A percentile compares a stretch with the other conserved stretches of the same genome.
These are phyloP conservation scores for Drosophila grimshawi DNA, from an alignment of 1,140 invertebrate species.

Conservation along the genomic window DNA sequence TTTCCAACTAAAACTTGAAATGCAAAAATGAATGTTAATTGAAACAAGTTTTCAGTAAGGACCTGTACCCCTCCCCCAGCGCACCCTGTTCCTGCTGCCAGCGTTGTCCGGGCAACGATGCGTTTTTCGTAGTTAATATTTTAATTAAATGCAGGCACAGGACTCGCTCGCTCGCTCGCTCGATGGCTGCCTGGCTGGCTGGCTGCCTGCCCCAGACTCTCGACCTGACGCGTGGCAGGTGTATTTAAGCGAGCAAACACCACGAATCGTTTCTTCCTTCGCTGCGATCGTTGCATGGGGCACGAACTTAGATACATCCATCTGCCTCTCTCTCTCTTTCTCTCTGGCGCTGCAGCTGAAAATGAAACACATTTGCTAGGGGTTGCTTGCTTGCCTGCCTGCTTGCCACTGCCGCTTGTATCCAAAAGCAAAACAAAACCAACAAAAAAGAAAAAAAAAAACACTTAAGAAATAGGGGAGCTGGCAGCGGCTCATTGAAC, in stretches of 20 bases:
- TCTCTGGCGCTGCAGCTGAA: slow-evolving; percentile 62
- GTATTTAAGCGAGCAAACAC: slow-evolving; percentile 65
- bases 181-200: slow-evolving; percentile 15
- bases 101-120: slow-evolving; percentile 25
- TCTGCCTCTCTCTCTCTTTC: slow-evolving; percentile 16
- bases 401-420: slow-evolving; percentile 13
- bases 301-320: slow-evolving; percentile 1
- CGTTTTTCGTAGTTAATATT: slow-evolving; percentile 82
- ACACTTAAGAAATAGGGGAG: slow-evolving; percentile 42
- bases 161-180: slow-evolving; percentile 32
- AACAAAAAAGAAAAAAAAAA: neutral
- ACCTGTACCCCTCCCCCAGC: slow-evolving; percentile 21
- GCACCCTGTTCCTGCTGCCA: neutral
- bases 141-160: slow-evolving; percentile 81
- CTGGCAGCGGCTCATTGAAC: slow-evolving; percentile 64
- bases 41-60: slow-evolving; percentile 71
- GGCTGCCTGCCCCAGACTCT: neutral
- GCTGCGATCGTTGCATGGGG: neutral
- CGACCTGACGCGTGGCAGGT: slow-evolving; percentile 79
- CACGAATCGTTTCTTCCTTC: slow-evolving; percentile 14
- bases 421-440: slow-evolving; percentile 19
- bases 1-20: slow-evolving; percentile 76
- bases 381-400: slow-evolving; percentile 44
- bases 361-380: slow-evolving; percentile 71
- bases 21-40: slow-evolving; percentile 72